phyloP scores from a whole-genome alignment of 2,888 invertebrate species.

The Andricus quercusramuli region DNA sequence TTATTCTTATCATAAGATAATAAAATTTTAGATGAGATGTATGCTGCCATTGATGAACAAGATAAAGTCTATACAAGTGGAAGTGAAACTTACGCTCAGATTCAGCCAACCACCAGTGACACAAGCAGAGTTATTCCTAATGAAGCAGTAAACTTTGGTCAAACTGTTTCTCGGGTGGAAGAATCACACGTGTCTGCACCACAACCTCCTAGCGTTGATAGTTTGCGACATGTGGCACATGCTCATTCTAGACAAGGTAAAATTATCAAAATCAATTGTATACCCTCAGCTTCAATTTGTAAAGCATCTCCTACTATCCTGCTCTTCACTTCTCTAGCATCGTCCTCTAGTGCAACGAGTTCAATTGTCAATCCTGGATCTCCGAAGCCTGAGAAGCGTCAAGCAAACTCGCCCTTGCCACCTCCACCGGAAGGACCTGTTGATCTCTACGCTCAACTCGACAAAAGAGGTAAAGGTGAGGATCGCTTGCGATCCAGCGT shows the following conservation, averaged over 20 bases:
- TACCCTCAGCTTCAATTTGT: constrained; percentile 15
- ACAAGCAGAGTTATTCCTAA: constrained; percentile 73
- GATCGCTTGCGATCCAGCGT: constrained; percentile 64
- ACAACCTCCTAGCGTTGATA: constrained; percentile 83
- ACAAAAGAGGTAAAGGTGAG: constrained; percentile 72
- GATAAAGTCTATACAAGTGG: constrained; percentile 86
- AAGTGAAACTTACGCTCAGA: constrained; percentile 93
- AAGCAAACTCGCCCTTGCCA: constrained; percentile 93
- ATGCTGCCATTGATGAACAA: constrained; percentile 92
- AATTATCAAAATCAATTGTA: constrained; percentile 16
- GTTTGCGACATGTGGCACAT: constrained; percentile 82
- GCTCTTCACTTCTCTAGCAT: constrained; percentile 78
- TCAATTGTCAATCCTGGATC: constrained; percentile 89
- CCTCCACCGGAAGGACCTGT: constrained; percentile 86
- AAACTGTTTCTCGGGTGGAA: constrained; percentile 62
- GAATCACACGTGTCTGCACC: constrained; percentile 76
- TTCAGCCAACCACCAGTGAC: constrained; percentile 81
- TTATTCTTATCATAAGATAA: neutral
- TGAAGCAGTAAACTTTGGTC: constrained; percentile 71
- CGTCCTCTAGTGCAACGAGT: constrained; percentile 86
- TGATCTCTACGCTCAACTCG: constrained; percentile 77
- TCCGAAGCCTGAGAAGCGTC: constrained; percentile 93
- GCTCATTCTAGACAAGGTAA: constrained; percentile 83
- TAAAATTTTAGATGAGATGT: constrained; percentile 87
- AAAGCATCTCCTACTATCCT: neutral